Base-by-base conservation (phyloP, 2,797 vertebrate genomes). In the Dipus sagitta region DNA sequence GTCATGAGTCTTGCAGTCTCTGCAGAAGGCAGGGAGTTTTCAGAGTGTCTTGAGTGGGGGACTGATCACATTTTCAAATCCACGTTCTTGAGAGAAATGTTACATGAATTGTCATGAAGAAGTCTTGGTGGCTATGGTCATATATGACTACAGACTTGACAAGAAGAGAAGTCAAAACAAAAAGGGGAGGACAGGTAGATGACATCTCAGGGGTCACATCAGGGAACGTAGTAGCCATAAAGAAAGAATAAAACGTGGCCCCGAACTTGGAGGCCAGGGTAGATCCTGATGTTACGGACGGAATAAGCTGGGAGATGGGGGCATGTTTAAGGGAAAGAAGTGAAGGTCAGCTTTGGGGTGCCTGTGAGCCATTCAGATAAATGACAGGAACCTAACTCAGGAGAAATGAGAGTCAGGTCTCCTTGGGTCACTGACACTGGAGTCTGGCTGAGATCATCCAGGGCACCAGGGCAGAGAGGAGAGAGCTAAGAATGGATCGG, bases 41-140 rank as follows among this genome's bases (percentile, higher is more conserved):
- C 38, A 62, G 20, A 92, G 21, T 30, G 20, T 70, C 83, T 67
- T 54, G 47, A 70, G 26, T 21, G 70, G 21, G 17, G 26, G 11
- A 47, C 24, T 52, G n/a, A 68, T 80, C 54, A 21, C 60, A n/a
- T 89, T 89, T 86, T 80, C 74, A 67, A 82, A 75, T 72, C 32
- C 14, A 1, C 47, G 12, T 76, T 88, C 17, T 85, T 89, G 72
- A n/a, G 34, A 85, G 88, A 78, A 54, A 6, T 94, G 32, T 88
- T 89, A 54, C 54, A 30, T 92, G 75, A 2, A 38, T 20, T n/a
- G 70, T 74, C 30, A 30, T 62, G 47, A 72, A 58, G 81, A 92
- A 85, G 32, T 52, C 15, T 60, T 13, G 58, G 24, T 76, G 30
- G 71, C 58, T 78, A 11, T 47, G 67, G 20, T 2, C 5, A 28